phyloP scores from a whole-genome alignment of 1,140 invertebrate genomes.

The Drosophila triauraria region DNA sequence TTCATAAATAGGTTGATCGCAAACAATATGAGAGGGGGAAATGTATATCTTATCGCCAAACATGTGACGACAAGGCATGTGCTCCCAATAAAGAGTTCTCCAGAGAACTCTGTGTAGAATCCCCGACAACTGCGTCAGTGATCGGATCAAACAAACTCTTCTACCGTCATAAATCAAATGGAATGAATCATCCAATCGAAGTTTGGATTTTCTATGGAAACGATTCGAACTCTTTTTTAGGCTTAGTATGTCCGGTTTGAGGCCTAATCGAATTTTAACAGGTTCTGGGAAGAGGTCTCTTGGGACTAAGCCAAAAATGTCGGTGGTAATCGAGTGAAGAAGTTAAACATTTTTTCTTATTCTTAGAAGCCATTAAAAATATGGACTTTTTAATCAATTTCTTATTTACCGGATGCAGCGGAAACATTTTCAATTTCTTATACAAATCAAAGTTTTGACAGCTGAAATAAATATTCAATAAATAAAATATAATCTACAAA shows the following conservation, averaged over 20 bases:
- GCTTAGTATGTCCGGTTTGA: slow-evolving; percentile 21
- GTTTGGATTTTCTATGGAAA: neutral
- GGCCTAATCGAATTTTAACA: neutral
- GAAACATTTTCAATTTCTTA: neutral
- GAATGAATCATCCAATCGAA: slow-evolving; percentile 32
- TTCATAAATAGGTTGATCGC: slow-evolving; percentile 33
- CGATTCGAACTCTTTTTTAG: neutral
- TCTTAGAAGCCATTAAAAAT: neutral
- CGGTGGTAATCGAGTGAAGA: neutral
- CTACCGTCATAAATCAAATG: slow-evolving; percentile 18
- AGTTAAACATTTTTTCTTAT: neutral
- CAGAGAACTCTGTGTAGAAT: slow-evolving; percentile 12
- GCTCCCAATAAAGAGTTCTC: slow-evolving; percentile 1
- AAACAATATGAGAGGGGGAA: slow-evolving; percentile 1
- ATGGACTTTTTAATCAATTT: neutral
- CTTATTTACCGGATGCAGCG: too few relatives aligned
- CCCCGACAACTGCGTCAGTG: slow-evolving; percentile 19
- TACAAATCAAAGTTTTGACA: too few relatives aligned
- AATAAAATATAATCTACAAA: neutral
- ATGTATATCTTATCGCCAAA: slow-evolving; percentile 23
- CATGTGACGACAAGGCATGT: slow-evolving; percentile 36
- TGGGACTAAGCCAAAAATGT: neutral
- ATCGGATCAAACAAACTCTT: slow-evolving; percentile 8
- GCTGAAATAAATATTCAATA: neutral
- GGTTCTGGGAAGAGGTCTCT: slow-evolving; percentile 12